Evolutionary conservation across 2,888 invertebrate genomes (phyloP), one percentile per base, ranked within the genome.

Genomic region (Conus canariensis): DNA sequence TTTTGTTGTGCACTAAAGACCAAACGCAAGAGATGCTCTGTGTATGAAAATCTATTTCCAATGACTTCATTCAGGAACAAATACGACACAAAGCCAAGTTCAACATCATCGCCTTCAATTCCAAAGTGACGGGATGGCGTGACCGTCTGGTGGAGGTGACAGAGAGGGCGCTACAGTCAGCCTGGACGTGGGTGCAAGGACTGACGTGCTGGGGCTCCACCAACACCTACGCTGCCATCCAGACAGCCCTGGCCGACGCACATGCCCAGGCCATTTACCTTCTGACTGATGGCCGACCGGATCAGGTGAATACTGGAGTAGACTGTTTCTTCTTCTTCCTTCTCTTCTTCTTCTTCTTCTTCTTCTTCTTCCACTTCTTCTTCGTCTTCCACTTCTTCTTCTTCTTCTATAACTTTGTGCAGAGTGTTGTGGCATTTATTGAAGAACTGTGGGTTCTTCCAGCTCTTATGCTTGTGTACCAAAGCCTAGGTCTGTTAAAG

Each of bases 271-370:
- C 96, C 80, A 95, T 96, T 86, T 96, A 96, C 90, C 93, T 96
- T 85, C 93, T 96, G 70, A 95, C 96, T 16, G 96, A 96, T 92
- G 96, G 96, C 7, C 92, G 96, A 74, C 96, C 96, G 56, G 96
- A 96, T 90, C 96, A 96, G 95, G 96, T 96, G 70, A 83, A 6
- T 7, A 22, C 45, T 45, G 45, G 45, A 45, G 45, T 45, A 16
- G 12, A 5, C 5, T 12, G 59, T 59, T 16, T 16, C 25, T 16
- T 19, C 30, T 5, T 25, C 6, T n/a, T n/a, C 60, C 56, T 58
- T 45, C 56, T 87, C 4, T 56, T 45, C 16, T 10, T 45, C 56
- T 82, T 12, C 19, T 7, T 14, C 19, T 56, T 82, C 82, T 45
- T 14, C 5, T 1, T 82, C 0, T n/a, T 77, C 12, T 77, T n/a